Evolutionary conservation across 1,140 invertebrate species (phyloP).

Genomic region (Caenorhabditis brenneri): DNA sequence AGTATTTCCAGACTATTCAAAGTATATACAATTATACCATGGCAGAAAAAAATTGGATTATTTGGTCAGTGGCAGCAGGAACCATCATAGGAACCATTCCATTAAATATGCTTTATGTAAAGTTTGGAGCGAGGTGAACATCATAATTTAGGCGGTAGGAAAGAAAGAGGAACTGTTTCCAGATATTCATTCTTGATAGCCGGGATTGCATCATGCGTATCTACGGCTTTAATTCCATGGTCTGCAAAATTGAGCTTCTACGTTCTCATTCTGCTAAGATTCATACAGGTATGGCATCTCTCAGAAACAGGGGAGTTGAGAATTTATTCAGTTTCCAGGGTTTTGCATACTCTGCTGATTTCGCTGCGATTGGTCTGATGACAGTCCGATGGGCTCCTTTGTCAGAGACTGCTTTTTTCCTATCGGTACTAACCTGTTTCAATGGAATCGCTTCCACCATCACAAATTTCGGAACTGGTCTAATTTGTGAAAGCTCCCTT

Average conservation of each 20-base stretch:
- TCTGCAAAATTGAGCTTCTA: not conserved
- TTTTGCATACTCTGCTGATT: slow-evolving; percentile 41
- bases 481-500: slow-evolving; percentile 1
- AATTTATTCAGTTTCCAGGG: not conserved
- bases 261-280: not conserved
- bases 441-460: slow-evolving; percentile 28
- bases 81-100: slow-evolving; percentile 39
- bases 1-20: not conserved
- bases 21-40: slow-evolving; percentile 3
- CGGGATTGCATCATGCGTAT: not conserved
- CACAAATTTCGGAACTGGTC: not conserved
- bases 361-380: slow-evolving; percentile 43
- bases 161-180: not conserved
- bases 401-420: slow-evolving; percentile 14
- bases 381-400: slow-evolving; percentile 43
- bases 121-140: slow-evolving; percentile 33
- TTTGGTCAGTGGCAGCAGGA: slow-evolving; percentile 42
- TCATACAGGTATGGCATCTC: slow-evolving; percentile 14
- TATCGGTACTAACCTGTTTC: slow-evolving; percentile 21
- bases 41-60: slow-evolving; percentile 30
- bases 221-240: slow-evolving; percentile 1
- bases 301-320: too few species aligned
- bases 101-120: slow-evolving; percentile 19
- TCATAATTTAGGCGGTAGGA: too few species aligned
- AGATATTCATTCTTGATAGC: slow-evolving; percentile 38